Percentiles rank a stretch among this genome's conserved stretches.
phyloP scores from a whole-genome alignment of 2,888 invertebrate genomes.

The Vanessa cardui region DNA sequence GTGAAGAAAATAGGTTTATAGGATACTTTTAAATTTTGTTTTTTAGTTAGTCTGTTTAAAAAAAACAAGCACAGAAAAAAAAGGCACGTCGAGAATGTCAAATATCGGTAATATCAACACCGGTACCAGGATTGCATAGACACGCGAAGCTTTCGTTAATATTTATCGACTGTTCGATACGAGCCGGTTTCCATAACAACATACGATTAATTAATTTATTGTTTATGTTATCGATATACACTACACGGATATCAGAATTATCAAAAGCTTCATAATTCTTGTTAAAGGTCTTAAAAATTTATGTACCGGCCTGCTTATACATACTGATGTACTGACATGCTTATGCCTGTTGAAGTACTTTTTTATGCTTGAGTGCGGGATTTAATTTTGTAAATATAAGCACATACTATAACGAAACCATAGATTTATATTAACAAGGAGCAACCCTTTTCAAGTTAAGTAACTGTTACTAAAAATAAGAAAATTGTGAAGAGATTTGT shows the following conservation, averaged over 20 bases:
- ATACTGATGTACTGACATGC: no score
- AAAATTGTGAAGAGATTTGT: conserved; percentile 37
- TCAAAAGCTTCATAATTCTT: not conserved
- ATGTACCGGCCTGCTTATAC: not conserved
- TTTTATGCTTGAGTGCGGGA: no score
- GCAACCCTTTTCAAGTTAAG: conserved; percentile 32
- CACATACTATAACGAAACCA: conserved; percentile 17
- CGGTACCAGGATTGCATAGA: conserved; percentile 30
- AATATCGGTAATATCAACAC: conserved; percentile 30
- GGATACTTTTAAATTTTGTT: no score
- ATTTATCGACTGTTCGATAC: not conserved
- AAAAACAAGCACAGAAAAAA: no score
- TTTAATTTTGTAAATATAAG: not conserved
- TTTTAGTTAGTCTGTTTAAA: no score
- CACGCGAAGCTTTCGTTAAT: conserved; percentile 5
- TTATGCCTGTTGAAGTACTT: no score
- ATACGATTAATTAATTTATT: conserved; percentile 16
- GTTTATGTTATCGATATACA: conserved; percentile 17
- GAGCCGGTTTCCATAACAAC: conserved; percentile 1
- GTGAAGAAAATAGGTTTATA: no score
- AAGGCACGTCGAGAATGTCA: conserved; percentile 12
- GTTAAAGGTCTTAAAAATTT: not conserved
- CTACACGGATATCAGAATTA: conserved; percentile 15
- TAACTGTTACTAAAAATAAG: conserved; percentile 34
- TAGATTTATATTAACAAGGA: conserved; percentile 23